Percentiles rank a stretch among this genome's conserved stretches.
These are phyloP conservation scores for Spermophilus dauricus DNA, from an alignment of 2,113 vertebrate species.

Conservation along the genomic window DNA sequence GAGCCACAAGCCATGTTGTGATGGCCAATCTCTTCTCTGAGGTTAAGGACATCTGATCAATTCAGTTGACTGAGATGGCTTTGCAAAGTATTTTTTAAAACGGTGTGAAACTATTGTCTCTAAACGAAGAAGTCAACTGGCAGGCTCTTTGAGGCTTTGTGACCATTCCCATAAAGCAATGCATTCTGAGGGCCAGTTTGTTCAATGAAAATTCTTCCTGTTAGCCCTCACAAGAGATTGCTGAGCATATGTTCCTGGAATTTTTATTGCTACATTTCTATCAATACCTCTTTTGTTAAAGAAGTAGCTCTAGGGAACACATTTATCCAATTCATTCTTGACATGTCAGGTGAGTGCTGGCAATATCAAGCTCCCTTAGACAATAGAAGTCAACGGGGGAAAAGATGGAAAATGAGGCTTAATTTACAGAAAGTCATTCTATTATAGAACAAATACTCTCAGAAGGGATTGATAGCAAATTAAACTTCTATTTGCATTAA, in stretches of 20 bases:
- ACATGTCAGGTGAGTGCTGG: background rate
- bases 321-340: conserved; percentile 19
- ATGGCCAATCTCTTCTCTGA: background rate
- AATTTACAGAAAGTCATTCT: conserved; percentile 39
- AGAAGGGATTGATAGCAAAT: background rate
- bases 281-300: conserved; percentile 29
- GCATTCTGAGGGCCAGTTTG: background rate
- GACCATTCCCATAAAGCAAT: background rate
- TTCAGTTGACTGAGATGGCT: background rate
- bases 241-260: conserved; percentile 2
- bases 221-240: background rate
- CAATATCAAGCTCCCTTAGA: conserved; percentile 40
- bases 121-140: background rate
- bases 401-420: conserved; percentile 17
- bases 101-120: background rate
- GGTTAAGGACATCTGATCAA: background rate
- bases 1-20: background rate
- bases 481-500: conserved; percentile 18
- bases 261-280: conserved; percentile 27
- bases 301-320: background rate
- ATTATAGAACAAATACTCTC: background rate
- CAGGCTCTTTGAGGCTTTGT: background rate
- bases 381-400: background rate
- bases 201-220: background rate
- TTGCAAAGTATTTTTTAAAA: background rate